Evolutionary conservation across 2,888 invertebrate genomes (phyloP).

Genomic region (Yponomeuta plumbellus): DNA sequence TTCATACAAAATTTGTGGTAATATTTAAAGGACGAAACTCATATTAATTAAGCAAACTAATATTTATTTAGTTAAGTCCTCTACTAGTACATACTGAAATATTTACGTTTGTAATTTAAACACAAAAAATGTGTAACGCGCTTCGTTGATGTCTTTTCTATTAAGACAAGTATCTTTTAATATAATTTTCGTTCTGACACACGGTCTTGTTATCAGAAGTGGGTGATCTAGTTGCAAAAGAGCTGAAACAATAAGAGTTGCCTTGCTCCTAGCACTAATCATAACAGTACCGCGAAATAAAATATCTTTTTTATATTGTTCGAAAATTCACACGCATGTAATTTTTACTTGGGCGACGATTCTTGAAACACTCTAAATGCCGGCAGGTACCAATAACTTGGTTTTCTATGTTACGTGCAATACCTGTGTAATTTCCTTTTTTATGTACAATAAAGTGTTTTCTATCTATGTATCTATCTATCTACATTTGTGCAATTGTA

Average conservation of each 20-base stretch:
- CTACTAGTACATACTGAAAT: no score
- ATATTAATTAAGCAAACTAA: no score
- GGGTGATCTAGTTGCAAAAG: neutral
- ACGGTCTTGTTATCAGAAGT: neutral
- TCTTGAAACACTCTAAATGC: neutral
- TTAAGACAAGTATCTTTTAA: neutral
- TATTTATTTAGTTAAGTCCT: no score
- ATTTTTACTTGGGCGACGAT: neutral
- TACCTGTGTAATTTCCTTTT: no score
- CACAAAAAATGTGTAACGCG: neutral
- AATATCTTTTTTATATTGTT: neutral
- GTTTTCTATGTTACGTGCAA: no score
- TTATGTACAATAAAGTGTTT: no score
- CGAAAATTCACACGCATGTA: neutral
- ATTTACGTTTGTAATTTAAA: no score
- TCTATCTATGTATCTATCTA: no score
- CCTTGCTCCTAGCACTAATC: neutral
- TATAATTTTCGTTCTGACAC: neutral
- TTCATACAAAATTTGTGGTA: slow-evolving; percentile 19
- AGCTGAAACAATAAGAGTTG: neutral
- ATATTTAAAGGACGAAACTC: neutral
- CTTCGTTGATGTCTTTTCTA: slow-evolving; percentile 17
- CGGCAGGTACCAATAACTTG: no score
- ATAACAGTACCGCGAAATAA: neutral
- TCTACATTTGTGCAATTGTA: no score